A percentile compares a stretch with the other conserved stretches of the same genome.
phyloP scores from a whole-genome alignment of 1,140 invertebrate genomes.

The Coenobita brevimanus region DNA sequence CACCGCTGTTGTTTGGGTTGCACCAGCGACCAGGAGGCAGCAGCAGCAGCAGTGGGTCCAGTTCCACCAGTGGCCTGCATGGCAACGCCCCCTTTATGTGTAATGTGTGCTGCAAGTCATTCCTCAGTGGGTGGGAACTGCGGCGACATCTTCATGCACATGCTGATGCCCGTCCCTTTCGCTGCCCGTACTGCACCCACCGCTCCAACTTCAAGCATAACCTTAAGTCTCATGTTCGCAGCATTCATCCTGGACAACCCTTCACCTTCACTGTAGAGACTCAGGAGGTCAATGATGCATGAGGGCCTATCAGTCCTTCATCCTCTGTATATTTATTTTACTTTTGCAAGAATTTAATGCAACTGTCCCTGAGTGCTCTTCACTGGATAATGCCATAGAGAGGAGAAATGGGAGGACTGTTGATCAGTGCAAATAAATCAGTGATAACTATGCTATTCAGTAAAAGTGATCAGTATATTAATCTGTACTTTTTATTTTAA shows the following conservation, averaged over 20 bases:
- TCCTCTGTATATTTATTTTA: too few relatives aligned
- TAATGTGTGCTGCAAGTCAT: slow-evolving; percentile 59
- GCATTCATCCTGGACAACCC: slow-evolving; percentile 62
- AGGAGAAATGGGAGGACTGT: too few relatives aligned
- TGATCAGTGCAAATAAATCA: slow-evolving; percentile 15
- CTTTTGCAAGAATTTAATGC: too few relatives aligned
- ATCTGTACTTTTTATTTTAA: too few relatives aligned
- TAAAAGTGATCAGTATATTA: too few relatives aligned
- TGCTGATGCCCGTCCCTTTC: slow-evolving; percentile 76
- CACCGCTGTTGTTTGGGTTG: slow-evolving; percentile 40
- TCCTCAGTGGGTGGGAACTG: slow-evolving; percentile 68
- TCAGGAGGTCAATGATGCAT: background rate
- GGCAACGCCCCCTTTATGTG: slow-evolving; percentile 43
- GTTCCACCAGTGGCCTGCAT: background rate
- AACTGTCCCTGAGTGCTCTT: too few relatives aligned
- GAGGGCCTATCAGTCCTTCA: too few relatives aligned
- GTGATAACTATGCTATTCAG: background rate
- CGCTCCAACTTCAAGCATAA: slow-evolving; percentile 70
- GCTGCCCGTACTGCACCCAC: slow-evolving; percentile 75
- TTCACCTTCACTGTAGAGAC: slow-evolving; percentile 60
- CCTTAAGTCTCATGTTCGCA: slow-evolving; percentile 65
- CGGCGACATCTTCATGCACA: slow-evolving; percentile 72
- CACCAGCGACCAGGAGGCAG: slow-evolving; percentile 22
- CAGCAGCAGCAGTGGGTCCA: background rate
- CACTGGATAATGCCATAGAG: too few relatives aligned